Evolutionary conservation across 2,888 invertebrate species (phyloP), one percentile per base, ranked within the genome.

Genomic region (Ariolimax columbianus): DNA sequence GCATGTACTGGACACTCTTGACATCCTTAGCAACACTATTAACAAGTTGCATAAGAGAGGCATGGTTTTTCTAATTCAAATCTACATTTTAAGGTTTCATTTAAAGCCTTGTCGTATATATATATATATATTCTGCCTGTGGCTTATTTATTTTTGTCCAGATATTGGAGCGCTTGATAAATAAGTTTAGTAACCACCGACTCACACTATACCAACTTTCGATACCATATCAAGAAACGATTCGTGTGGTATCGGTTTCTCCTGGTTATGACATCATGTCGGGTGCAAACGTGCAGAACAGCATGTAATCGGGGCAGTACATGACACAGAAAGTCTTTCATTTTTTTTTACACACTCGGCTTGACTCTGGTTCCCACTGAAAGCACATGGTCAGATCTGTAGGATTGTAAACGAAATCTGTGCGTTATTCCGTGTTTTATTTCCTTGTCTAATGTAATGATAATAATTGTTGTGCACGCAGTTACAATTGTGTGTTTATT

Each of bases 201-300:
- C n/a, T n/a, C n/a, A n/a, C n/a, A n/a, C n/a, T n/a, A n/a, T n/a
- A n/a, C n/a, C 9, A 40, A 72, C 26, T 26, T 19, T 30, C 75
- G 75, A 75, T 75, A 51, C 75, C 47, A 11, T 75, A 33, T 47
- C 75, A 33, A 3, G 30, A 51, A 40, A n/a, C 72, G 72, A 72
- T 40, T 72, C 38, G 6, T 11, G 3, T 30, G 19, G 75, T 75
- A 75, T 75, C 75, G 59, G 36, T 26, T 30, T 30, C 63, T 1
- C 14, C 33, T 11, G 66, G 9, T 3, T 43, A 79, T 79, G 79
- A 79, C 79, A 79, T 79, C 79, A 79, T n/a, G 7, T 33, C 66
- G 66, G 66, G 79, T 79, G 79, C 40, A 68, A 66, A 79, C 79
- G 79, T 79, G 79, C 79, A 79, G 79, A 43, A 66, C 2, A 19